These are phyloP conservation scores for Platysteira castanea DNA, from an alignment of 2,113 vertebrate species.

Conservation along the genomic window DNA sequence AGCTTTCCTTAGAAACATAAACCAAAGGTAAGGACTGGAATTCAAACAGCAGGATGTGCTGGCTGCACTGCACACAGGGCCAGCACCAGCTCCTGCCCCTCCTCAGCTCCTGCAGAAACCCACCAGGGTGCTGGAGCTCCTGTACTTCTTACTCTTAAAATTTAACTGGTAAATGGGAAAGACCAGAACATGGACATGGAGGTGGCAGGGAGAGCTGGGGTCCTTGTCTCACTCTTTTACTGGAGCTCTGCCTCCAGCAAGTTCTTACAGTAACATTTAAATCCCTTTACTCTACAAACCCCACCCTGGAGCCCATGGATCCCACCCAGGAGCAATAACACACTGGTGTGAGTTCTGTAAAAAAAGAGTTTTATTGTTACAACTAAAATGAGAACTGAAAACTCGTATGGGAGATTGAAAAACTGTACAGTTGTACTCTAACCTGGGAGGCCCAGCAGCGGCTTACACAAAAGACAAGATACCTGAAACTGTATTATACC, in stretches of 20 bases:
- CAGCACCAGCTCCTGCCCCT: neutral
- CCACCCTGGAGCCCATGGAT: neutral
- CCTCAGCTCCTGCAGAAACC: neutral
- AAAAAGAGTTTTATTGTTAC: slow-evolving; percentile 78
- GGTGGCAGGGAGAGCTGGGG: neutral
- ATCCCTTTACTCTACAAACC: rapidly evolving
- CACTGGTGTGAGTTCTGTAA: slow-evolving; percentile 55
- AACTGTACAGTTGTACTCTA: slow-evolving; percentile 70
- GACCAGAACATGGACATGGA: too few species aligned
- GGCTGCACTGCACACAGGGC: neutral
- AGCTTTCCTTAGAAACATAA: neutral
- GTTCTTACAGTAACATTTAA: neutral
- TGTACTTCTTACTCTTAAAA: neutral
- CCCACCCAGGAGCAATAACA: neutral
- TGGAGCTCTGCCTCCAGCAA: neutral
- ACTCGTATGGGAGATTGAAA: slow-evolving; percentile 69
- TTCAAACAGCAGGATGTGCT: neutral
- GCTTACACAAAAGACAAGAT: slow-evolving; percentile 71
- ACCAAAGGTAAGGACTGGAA: neutral
- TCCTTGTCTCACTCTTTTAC: neutral
- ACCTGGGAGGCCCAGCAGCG: slow-evolving; percentile 69
- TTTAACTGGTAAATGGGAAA: neutral
- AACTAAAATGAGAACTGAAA: slow-evolving; percentile 78
- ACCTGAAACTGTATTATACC: slow-evolving; percentile 70
- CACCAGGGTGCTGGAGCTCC: neutral